Base-by-base conservation (phyloP, 2,888 invertebrate genomes). In the Pollenia griseotomentosa region DNA sequence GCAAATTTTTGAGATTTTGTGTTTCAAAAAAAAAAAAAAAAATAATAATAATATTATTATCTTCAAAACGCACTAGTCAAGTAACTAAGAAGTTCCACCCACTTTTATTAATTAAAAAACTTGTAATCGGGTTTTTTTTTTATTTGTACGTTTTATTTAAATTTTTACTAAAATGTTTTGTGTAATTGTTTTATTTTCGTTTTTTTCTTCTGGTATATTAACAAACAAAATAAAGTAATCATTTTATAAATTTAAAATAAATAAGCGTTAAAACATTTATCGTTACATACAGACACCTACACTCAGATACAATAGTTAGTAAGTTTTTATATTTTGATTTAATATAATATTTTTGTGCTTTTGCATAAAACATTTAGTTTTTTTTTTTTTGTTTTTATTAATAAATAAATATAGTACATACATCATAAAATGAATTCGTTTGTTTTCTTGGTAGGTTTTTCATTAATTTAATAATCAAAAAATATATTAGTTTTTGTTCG, bases 191-290 rank as follows among this genome's bases (percentile, higher is more conserved):
- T 70, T 44, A 23, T 59, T 33, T 61, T 33, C 23, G 23, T 42
- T 65, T 16, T 14, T 63, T 40, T 23, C 46, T 16, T 78, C 19
- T 59, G 59, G 78, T 82, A 16, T 79, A 65, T 82, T 85, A 81
- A 82, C 85, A 82, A 82, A 82, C 59, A 61, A 42, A 23, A 40
- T 79, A 79, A 44, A 55, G 51, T 53, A 75, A 70, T 59, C 73
- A 73, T 81, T 71, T 63, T 61, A 87, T 84, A 87, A 84, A 87
- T 81, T 81, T 78, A 83, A 86, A 71, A 77, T 80, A 78, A 83
- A 78, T 83, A 71, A 73, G 73, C 59, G 73, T 66, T 79, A 84
- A 75, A 61, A 84, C 84, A 84, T 84, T 77, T 71, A 83, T 77
- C 51, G 51, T 66, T 79, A 83, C 77, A 65, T 77, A 84, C 79